Base-by-base conservation (phyloP, 2,797 vertebrate genomes). In the Pipistrellus pipistrellus region DNA sequence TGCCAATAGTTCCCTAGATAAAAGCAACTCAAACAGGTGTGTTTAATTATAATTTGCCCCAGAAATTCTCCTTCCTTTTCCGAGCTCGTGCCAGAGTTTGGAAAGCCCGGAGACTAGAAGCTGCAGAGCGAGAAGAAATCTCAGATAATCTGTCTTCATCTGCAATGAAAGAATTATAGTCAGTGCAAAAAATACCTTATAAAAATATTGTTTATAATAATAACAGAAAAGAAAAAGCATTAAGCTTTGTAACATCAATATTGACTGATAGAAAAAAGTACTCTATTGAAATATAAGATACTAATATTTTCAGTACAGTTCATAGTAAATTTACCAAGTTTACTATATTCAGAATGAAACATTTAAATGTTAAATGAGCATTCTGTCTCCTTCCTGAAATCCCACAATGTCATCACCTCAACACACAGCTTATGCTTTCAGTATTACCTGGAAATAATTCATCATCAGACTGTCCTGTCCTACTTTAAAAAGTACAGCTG, bases 91-190 rank as follows among this genome's bases (percentile, higher is more conserved):
- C 98, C 96, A 99, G 95, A 81, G 99, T 97, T 95, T 98, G 98
- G 94, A 98, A 98, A 0, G 99, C 99, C 81, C 97, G 97, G 1
- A 98, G 98, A 93, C 99, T 99, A 30, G 99, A 99, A 14, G 98
- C 98, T 84, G 98, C 98, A 0, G 99, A 99, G 48, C 98, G 98
- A 93, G 98, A 98, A 83, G 99, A 99, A 85, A 99, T 98, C 97
- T 99, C 98, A 76, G 99, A 99, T 96, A 99, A 96, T 91, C 98
- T 98, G 97, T 99, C 99, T 86, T 98, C 99, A 98, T 97, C 96
- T 98, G 93, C 41, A 97, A 97, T 21, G 38, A 94, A 92, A 96
- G 73, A 96, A 91, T 88, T 30, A 93, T 1, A 85, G 23, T 91
- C 46, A 93, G 21, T 14, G 23, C 15, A 84, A 93, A 84, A 85